Conservation (phyloP, 2,113 vertebrate species). For the Dolichallabes microphthalmus region DNA sequence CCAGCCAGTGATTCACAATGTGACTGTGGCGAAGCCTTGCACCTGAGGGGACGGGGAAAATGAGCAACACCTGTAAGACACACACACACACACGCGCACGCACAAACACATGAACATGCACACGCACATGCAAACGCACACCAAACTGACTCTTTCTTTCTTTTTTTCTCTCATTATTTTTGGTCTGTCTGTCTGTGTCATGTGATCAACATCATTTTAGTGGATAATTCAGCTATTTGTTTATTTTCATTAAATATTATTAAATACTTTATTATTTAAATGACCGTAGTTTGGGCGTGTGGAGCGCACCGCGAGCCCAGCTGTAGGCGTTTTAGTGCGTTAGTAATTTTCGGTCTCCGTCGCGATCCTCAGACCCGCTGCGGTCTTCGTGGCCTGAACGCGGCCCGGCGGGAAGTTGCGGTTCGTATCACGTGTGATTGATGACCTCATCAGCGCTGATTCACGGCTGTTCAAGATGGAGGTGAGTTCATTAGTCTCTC, state of each 20-base stretch:
- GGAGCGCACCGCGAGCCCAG: not conserved
- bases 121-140: not conserved
- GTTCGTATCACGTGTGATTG: not conserved
- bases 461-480: not conserved
- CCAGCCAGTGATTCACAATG: constrained; percentile 20
- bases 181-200: not conserved
- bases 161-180: not conserved
- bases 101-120: not conserved
- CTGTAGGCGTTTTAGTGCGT: not conserved
- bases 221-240: too few relatives aligned
- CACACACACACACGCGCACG: constrained; percentile 7
- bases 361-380: not conserved
- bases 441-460: not conserved
- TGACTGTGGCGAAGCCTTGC: not conserved
- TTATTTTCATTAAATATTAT: too few relatives aligned
- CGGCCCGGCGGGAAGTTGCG: not conserved
- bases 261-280: too few relatives aligned
- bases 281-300: not conserved
- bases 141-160: not conserved
- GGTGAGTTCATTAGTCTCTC: too few relatives aligned
- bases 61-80: not conserved
- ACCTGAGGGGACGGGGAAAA: constrained; percentile 17
- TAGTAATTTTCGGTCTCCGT: not conserved
- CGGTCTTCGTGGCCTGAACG: not conserved
- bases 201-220: too few relatives aligned